A percentile compares a stretch with the other conserved stretches of the same genome.
Conservation (phyloP, 2,113 vertebrate genomes). For the Excalfactoria chinensis region DNA sequence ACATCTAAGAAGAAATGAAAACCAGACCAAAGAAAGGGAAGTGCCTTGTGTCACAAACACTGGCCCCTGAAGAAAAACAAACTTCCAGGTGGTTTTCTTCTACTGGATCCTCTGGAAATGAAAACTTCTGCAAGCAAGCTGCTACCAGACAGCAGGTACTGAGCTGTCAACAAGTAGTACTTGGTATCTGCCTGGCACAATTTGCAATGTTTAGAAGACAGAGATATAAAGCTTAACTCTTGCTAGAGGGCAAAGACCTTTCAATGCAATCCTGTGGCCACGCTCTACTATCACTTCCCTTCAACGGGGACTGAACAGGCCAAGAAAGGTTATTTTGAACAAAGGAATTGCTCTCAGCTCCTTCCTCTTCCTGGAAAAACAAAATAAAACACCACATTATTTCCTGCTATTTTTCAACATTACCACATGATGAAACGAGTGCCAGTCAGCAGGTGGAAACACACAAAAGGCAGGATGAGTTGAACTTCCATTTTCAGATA, state of each 20-base stretch:
- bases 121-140: neutral
- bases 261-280: neutral
- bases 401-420: neutral
- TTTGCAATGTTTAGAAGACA: neutral
- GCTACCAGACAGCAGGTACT: fast-evolving
- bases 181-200: neutral
- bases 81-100: neutral
- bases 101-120: neutral
- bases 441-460: neutral
- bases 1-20: slow-evolving; percentile 21
- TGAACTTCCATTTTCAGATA: neutral
- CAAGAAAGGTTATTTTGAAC: neutral
- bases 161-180: neutral
- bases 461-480: neutral
- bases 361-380: neutral
- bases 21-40: slow-evolving; percentile 32
- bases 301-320: neutral
- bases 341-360: neutral
- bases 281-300: neutral
- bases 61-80: neutral
- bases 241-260: neutral
- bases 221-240: neutral
- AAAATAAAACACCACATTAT: neutral
- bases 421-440: neutral
- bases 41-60: neutral